Conservation (phyloP, 2,888 invertebrate genomes). For the Volucella inflata region DNA sequence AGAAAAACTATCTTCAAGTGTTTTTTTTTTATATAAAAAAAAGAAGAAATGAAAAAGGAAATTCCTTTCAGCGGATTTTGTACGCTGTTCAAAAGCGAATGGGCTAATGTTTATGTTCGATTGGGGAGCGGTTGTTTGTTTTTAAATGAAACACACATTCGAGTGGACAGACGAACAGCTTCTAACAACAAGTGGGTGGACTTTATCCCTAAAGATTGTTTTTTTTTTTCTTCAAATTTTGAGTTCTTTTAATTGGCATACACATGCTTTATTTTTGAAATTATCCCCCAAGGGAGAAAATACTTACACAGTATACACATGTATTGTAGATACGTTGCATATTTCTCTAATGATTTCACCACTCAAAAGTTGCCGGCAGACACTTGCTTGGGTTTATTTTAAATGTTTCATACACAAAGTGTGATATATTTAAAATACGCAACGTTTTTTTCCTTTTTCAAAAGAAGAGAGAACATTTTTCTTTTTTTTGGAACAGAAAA, state of each 20-base stretch:
- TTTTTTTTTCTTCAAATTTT: constrained; percentile 22
- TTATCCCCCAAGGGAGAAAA: constrained; percentile 39
- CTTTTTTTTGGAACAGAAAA: constrained; percentile 2
- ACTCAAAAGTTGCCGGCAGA: constrained; percentile 69
- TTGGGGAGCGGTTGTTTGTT: not conserved
- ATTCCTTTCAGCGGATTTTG: constrained; percentile 2
- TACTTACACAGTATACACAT: too few species aligned
- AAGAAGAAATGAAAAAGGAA: constrained; percentile 25
- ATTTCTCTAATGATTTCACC: constrained; percentile 71
- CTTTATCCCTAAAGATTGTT: constrained; percentile 17
- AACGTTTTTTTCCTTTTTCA: constrained; percentile 16
- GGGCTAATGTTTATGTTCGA: constrained; percentile 47
- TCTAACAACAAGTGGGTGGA: constrained; percentile 73
- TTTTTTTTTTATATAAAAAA: not conserved
- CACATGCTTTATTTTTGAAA: constrained; percentile 43
- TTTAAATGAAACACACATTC: not conserved
- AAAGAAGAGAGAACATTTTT: constrained; percentile 20
- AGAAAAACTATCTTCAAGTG: not conserved
- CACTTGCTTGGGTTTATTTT: constrained; percentile 65
- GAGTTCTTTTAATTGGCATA: constrained; percentile 61
- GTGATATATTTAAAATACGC: constrained; percentile 24
- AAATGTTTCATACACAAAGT: constrained; percentile 33
- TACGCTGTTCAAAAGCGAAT: constrained; percentile 33
- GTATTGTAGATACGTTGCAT: not conserved
- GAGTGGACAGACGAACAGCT: constrained; percentile 23